Base-by-base conservation (phyloP, 2,113 vertebrate species). In the Corythornis cristatus region DNA sequence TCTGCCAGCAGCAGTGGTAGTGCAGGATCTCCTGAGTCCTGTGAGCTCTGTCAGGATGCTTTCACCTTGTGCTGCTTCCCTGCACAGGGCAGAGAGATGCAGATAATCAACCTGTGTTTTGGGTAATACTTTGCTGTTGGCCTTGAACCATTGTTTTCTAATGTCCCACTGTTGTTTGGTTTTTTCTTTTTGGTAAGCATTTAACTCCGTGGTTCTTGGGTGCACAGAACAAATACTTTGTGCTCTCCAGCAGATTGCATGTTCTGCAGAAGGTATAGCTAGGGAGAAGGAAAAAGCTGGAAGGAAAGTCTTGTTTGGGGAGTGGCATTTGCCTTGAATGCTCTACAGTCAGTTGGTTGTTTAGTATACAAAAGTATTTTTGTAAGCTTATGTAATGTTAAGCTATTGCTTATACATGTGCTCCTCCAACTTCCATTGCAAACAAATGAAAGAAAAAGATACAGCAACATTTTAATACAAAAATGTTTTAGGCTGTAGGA, bases 381-480 rank as follows among this genome's bases (percentile, higher is more conserved):
- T n/a, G 2, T 33, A 11, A 12, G 11, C 67, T 82, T 88, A 54
- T 75, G 46, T 74, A 58, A 76, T 16, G 15, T 45, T 84, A 88
- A 75, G 58, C 50, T 5, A 20, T 68, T 71, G 28, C 15, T 86
- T 77, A 23, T 51, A 42, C 12, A 78, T 82, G 80, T 8, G 88
- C 83, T 96, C 73, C 78, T 92, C 91, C 87, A 95, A 74, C 60
- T 96, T 96, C 73, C 80, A 89, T 97, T 92, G 94, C 83, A 97
- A 96, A 88, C 50, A 95, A 97, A 96, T 84, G 35, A 95, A 96
- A 91, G 54, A n/a, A 28, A 23, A 85, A 93, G 94, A 95, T 96
- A 73, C 46, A 89, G 51, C 89, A 90, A 43, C 86, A 96, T 96
- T 97, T 96, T 95, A 92, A 93, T 97, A 93, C 62, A 96, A 93